phyloP scores from a whole-genome alignment of 2,113 vertebrate genomes.

The Urocolius indicus region DNA sequence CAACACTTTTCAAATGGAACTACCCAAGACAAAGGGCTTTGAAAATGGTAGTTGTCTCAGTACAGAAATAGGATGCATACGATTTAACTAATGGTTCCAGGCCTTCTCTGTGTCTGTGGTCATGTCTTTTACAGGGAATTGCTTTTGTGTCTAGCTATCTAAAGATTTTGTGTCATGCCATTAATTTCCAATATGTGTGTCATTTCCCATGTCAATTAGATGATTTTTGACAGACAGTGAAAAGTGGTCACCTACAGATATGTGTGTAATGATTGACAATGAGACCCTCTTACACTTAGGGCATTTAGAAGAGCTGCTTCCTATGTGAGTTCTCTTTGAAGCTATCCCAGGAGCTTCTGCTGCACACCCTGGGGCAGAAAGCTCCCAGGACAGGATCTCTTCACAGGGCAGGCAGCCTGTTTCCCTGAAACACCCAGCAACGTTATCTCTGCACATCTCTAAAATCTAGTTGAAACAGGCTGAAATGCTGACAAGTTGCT shows the following conservation, averaged over 20 bases:
- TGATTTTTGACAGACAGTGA: not conserved
- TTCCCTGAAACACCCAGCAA: not conserved
- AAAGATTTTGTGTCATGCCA: not conserved
- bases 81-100: not conserved
- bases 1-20: not conserved
- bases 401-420: not conserved
- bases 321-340: not conserved
- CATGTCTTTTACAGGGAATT: not conserved
- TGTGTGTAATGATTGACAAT: not conserved
- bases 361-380: not conserved
- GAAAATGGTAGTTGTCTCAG: not conserved
- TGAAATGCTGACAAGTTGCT: constrained; percentile 16
- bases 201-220: not conserved
- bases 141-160: not conserved
- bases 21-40: not conserved
- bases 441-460: constrained; percentile 1
- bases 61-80: not conserved
- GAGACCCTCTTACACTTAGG: not conserved
- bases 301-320: not conserved
- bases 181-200: not conserved
- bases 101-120: not conserved
- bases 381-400: not conserved
- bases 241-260: not conserved
- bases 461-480: not conserved
- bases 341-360: not conserved